Conservation (phyloP, 2,797 vertebrate species). For the Coregonus suidteri region DNA sequence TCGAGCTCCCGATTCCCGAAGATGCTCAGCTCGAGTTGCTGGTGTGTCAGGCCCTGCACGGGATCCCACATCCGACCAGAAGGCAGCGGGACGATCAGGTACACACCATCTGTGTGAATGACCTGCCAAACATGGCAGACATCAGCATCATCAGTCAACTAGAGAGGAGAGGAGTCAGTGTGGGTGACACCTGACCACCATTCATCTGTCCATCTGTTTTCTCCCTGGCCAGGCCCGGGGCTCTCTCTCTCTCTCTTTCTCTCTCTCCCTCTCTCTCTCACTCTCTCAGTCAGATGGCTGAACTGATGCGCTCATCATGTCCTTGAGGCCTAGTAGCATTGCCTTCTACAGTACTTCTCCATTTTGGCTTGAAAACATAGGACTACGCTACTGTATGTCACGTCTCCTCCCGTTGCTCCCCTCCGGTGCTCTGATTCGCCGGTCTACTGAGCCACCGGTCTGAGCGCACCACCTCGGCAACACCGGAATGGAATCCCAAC, state of each 20-base stretch:
- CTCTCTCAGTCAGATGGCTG: constrained; percentile 54
- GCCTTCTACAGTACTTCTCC: not conserved
- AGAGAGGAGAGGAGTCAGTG: constrained; percentile 31
- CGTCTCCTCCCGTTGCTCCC: too few species aligned
- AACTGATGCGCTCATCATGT: constrained; percentile 54
- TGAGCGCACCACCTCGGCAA: too few species aligned
- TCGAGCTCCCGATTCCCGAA: constrained; percentile 41
- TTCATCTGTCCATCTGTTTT: constrained; percentile 72
- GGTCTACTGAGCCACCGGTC: too few species aligned
- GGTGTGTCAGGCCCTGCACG: constrained; percentile 54
- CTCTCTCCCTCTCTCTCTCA: constrained; percentile 15
- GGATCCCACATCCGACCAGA: constrained; percentile 54
- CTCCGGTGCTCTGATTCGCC: too few species aligned
- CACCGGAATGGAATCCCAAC: too few species aligned
- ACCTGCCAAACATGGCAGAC: constrained; percentile 75
- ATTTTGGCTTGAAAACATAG: not conserved
- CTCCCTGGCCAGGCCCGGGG: constrained; percentile 45
- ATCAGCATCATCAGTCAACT: constrained; percentile 64
- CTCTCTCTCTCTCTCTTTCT: constrained; percentile 17
- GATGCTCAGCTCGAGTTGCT: constrained; percentile 28
- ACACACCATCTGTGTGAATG: constrained; percentile 76
- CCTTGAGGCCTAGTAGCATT: constrained; percentile 22
- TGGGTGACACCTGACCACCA: constrained; percentile 62
- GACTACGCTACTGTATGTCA: not conserved
- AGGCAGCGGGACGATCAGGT: constrained; percentile 60